Evolutionary conservation across 2,113 vertebrate genomes (phyloP), one percentile per base, ranked within the genome.

Genomic region (Tragulus kanchil): DNA sequence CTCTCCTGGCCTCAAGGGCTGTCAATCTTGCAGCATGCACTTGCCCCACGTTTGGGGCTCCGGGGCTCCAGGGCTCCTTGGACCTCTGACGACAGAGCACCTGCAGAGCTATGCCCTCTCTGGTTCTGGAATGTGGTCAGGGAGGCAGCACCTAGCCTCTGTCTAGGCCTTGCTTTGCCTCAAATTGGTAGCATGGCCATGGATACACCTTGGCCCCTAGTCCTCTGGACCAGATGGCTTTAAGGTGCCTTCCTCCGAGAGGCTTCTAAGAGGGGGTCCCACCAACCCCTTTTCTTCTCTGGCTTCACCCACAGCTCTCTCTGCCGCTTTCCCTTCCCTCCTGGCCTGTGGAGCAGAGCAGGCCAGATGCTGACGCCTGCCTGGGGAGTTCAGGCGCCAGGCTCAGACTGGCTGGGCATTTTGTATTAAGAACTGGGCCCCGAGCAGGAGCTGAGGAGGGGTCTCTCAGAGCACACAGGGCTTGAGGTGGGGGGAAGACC

Each of bases 191-290:
- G 17, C 31, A 21, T 45, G 58, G 89, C 31, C 8, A 21, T 77
- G 73, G 62, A 15, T 50, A 59, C 6, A 11, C 19, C 42, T 50
- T 71, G 21, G 19, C n/a, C 7, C 10, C 65, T 6, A 31, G 21
- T 56, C 50, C 28, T 61, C 71, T 75, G 82, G 42, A 58, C 4
- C 7, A 54, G 17, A 75, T 65, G 61, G 36, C 15, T n/a, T 13
- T 36, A 45, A 36, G 36, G 31, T 42, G 26, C 73, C 78, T 84
- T 86, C 26, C 26, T 36, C 36, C 36, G 36, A 54, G 58, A 94
- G 58, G 48, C 89, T 95, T 96, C 86, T 82, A 26, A 90, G 86
- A 89, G 21, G 31, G 19, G 42, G 25, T 79, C 28, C 26, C 42
- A 15, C 67, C 65, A 42, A 52, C 4, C 78, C 6, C 28, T 64